These are phyloP conservation scores for Drosophila ohnishii DNA, from an alignment of 1,140 invertebrate genomes.

Conservation along the genomic window DNA sequence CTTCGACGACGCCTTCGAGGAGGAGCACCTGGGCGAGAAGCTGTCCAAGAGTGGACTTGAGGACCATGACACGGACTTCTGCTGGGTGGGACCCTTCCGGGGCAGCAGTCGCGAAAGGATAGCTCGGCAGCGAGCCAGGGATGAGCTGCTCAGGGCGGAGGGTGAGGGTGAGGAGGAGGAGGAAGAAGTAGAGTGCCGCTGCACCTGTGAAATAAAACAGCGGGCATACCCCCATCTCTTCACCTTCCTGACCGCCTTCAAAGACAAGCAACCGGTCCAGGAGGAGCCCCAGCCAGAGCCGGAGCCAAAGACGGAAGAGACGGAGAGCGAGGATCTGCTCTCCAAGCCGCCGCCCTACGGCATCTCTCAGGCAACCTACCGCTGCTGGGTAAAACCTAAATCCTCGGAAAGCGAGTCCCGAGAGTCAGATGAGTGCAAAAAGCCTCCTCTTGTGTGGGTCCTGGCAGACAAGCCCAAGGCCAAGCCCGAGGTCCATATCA, in stretches of 20 bases:
- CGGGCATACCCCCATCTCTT: conserved; percentile 46
- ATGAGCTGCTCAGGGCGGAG: background rate
- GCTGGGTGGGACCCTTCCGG: conserved; percentile 58
- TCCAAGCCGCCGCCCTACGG: conserved; percentile 37
- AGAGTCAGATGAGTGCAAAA: background rate
- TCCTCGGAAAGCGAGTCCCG: background rate
- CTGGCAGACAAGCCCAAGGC: background rate
- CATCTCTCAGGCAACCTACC: conserved; percentile 40
- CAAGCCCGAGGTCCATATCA: background rate
- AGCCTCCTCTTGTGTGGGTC: conserved; percentile 8
- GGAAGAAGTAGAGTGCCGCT: conserved; percentile 15
- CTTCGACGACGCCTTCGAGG: conserved; percentile 29
- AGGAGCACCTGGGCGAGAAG: conserved; percentile 44
- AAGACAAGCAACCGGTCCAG: background rate
- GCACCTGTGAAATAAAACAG: conserved; percentile 42
- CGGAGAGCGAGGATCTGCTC: conserved; percentile 15
- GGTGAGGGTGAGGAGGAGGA: conserved; percentile 7
- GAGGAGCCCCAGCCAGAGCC: background rate
- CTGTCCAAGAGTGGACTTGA: conserved; percentile 50
- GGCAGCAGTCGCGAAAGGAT: conserved; percentile 13
- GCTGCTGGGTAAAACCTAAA: conserved; percentile 44
- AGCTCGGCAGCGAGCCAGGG: background rate
- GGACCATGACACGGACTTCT: conserved; percentile 63
- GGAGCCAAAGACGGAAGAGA: background rate
- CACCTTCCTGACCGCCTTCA: conserved; percentile 55